Base-by-base conservation (phyloP, 2,797 vertebrate genomes). In the Coregonus sp. region DNA sequence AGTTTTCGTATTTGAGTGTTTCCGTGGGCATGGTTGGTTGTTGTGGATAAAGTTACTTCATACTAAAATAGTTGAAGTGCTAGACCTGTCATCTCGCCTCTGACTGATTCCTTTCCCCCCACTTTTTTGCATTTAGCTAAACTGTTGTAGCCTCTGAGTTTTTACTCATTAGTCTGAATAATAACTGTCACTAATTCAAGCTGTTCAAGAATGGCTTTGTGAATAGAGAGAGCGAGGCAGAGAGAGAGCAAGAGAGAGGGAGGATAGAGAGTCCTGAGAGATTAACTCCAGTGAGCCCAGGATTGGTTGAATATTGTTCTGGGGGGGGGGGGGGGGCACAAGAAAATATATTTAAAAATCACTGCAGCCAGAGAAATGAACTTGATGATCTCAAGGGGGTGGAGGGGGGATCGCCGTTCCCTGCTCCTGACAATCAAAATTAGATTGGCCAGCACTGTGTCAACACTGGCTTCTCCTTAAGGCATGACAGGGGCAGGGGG, bases 171-270 rank as follows among this genome's bases (percentile, higher is more conserved):
- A 93, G 92, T 89, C 89, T 93, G 92, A 94, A 94, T 92, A 94
- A 93, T 92, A 94, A 94, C 92, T 94, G 92, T 93, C 91, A 92
- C 90, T 93, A 93, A 93, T 92, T 94, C 93, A 93, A 89, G 92
- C 93, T 92, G 91, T 91, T 93, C 92, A 91, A 87, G 69, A 91
- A 91, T 93, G 93, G 92, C 91, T 92, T 90, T 90, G 87, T 95
- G 89, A 93, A 93, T 91, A 92, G 93, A 92, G 51, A 52, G 74
- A 68, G 78, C 25, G 25, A 25, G 25, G 25, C 25, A 92, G 93
- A 92, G 51, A 52, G 74, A 68, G 78, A 65, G 66, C 6, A 31
- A 33, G 29, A 76, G 75, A 47, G 40, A 63, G 68, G 29, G 87
- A 84, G 90, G 63, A 50, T 85, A 90, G 89, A 88, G 89, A 91